Base-by-base conservation (phyloP, 2,797 vertebrate species). In the Sebastolobus alascanus region DNA sequence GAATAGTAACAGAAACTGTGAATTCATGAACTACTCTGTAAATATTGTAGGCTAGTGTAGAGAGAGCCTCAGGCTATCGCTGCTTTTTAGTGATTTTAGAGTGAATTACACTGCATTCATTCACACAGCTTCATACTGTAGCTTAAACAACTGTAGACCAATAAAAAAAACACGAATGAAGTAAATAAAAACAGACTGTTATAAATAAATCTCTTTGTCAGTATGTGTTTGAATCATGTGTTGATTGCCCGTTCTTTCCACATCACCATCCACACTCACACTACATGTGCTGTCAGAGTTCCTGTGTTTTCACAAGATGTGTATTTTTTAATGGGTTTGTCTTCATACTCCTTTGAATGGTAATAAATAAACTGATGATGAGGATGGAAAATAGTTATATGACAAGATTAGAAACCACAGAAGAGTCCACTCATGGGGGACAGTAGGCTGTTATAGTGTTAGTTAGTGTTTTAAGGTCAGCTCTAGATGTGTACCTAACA, bases 1-100 rank as follows among this genome's bases (percentile, higher is more conserved):
- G 33, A 76, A 37, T 68, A 59, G 60, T 43, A 12, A 74, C 11
- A 75, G 25, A 70, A 77, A 68, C 75, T 84, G 75, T 88, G 85
- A 87, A 73, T 84, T 79, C 22, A 63, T 58, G n/a, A 68, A 54
- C 59, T 22, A 12, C 61, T 50, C 27, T 86, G 87, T 87, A 89
- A 80, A 87, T 86, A 90, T 10, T 83, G 76, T 70, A 56, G 43
- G 64, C 38, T 46, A 40, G 7, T 33, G 56, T 70, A 66, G 59
- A 77, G 38, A 12, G 3, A n/a, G 33, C 3, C 55, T 82, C 73
- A 72, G 67, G 63, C 79, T 64, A 6, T 6, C 7, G 66, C 72
- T 81, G 80, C 81, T 75, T 82, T 82, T 16, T 27, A 11, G 78
- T 87, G 63, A 78, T 50, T 82, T 68, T 29, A 18, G 61, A 67